Percentiles rank a stretch among this genome's conserved stretches.
Conservation (phyloP, 2,888 invertebrate species). For the Apoderus coryli region DNA sequence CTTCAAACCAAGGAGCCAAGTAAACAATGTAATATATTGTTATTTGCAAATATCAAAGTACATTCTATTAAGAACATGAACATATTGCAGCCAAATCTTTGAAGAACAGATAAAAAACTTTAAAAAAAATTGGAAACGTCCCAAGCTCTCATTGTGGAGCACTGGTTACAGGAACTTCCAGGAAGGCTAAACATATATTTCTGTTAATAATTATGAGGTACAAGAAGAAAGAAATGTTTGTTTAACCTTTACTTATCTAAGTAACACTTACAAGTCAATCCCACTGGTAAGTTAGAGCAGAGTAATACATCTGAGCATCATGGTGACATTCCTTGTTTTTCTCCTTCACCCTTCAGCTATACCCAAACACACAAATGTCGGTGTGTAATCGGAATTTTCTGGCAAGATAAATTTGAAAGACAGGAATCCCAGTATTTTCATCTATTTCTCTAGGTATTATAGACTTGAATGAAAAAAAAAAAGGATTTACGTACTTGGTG, state of each 20-base stretch:
- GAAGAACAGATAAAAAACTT: conserved; percentile 5
- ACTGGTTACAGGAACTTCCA: conserved; percentile 6
- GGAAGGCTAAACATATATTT: conserved; percentile 6
- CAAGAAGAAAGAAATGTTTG: conserved; percentile 1
- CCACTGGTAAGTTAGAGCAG: not conserved
- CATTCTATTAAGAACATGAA: conserved; percentile 3
- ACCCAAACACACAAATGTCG: too few species aligned
- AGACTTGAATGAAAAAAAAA: too few species aligned
- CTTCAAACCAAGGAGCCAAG: conserved; percentile 6
- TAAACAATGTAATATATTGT: conserved; percentile 3
- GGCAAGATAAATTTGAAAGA: too few species aligned
- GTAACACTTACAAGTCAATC: too few species aligned
- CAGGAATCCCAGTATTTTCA: too few species aligned
- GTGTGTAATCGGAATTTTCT: too few species aligned
- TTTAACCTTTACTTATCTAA: conserved; percentile 1
- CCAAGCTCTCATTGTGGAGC: conserved; percentile 7
- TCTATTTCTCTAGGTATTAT: too few species aligned
- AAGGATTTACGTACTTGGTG: too few species aligned
- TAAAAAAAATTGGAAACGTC: conserved; percentile 5
- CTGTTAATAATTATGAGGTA: conserved; percentile 5
- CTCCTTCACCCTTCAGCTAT: too few species aligned
- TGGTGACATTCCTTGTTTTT: too few species aligned
- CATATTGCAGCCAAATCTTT: conserved; percentile 1
- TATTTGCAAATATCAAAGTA: conserved; percentile 2
- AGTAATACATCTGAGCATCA: conserved; percentile 5